These are phyloP conservation scores for Diorhabda sublineata DNA, from an alignment of 1,140 invertebrate species.

Conservation along the genomic window DNA sequence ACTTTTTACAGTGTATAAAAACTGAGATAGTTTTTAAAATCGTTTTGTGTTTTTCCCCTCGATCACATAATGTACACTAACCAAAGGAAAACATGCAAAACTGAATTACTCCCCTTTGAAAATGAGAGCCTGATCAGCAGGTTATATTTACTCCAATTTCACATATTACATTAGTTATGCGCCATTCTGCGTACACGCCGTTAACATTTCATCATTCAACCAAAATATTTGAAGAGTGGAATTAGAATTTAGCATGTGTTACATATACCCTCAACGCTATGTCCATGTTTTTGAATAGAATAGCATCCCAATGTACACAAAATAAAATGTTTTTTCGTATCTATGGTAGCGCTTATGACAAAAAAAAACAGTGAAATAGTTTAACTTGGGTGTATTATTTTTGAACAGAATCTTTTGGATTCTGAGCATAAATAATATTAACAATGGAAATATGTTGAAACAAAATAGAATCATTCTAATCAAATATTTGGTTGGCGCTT, in stretches of 20 bases:
- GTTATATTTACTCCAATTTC: neutral
- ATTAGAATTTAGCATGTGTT: neutral
- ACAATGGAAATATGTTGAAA: neutral
- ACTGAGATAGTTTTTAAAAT: no score
- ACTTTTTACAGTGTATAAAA: no score
- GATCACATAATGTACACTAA: no score
- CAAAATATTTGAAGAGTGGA: conserved; percentile 1
- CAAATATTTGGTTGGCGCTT: no score
- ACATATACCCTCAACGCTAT: neutral
- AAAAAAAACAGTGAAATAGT: neutral
- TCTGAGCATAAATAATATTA: neutral
- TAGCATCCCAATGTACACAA: neutral
- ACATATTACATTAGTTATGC: neutral
- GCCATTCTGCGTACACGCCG: neutral
- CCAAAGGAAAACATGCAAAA: no score
- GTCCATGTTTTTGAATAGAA: neutral
- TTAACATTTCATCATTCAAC: neutral
- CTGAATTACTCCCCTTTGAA: no score
- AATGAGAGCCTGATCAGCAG: neutral
- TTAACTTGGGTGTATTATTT: neutral
- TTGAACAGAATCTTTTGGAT: neutral
- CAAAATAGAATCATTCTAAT: neutral
- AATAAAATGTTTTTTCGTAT: no score
- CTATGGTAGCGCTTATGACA: neutral
- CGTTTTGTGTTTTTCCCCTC: no score